Percentiles rank a stretch among this genome's conserved stretches.
Conservation (phyloP, 2,797 vertebrate genomes). For the Mormyrops boulengeri region DNA sequence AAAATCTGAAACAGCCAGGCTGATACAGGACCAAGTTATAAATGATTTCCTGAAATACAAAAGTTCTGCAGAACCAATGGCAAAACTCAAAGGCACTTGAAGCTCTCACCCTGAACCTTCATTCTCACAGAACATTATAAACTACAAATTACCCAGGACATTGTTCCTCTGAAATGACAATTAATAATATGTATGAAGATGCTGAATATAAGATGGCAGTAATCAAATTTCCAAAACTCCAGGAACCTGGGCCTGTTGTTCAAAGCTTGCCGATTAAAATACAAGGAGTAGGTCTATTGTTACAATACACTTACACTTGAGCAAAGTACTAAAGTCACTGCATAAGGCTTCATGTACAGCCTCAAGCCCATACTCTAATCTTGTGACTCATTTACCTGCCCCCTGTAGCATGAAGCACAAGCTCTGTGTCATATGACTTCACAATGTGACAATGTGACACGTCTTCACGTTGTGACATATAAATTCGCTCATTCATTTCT, state of each 20-base stretch:
- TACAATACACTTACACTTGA: background rate
- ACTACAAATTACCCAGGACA: background rate
- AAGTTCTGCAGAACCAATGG: background rate
- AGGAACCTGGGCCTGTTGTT: background rate
- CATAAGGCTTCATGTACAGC: background rate
- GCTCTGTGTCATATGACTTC: background rate
- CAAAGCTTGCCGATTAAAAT: background rate
- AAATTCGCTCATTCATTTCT: background rate
- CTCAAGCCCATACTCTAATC: background rate
- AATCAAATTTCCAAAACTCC: background rate
- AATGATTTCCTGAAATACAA: background rate
- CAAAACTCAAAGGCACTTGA: background rate
- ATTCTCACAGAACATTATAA: background rate
- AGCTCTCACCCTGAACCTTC: background rate
- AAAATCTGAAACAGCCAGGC: background rate
- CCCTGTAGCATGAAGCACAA: background rate
- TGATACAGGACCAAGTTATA: background rate
- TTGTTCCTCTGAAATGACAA: background rate
- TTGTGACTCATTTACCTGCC: background rate
- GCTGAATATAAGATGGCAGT: background rate
- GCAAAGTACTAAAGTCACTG: background rate
- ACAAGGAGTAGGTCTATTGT: background rate
- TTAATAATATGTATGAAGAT: background rate
- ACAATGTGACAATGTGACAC: background rate
- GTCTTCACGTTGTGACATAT: background rate